Evolutionary conservation across 1,140 invertebrate species (phyloP).

Genomic region (Trichoplusia ni): DNA sequence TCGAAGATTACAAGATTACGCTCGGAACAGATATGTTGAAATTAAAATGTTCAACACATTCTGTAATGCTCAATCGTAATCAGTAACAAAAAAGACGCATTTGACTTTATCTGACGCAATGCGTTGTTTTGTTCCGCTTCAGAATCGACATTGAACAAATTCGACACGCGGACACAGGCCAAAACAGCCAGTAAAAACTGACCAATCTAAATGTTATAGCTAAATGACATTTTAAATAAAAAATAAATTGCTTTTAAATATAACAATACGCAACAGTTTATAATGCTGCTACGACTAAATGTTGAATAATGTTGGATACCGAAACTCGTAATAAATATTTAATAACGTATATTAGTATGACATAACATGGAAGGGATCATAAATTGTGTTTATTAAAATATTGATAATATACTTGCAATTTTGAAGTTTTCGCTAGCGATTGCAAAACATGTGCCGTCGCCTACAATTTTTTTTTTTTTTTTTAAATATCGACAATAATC

Average conservation of each 20-base stretch:
- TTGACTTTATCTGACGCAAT: slow-evolving; percentile 33
- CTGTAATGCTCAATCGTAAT: slow-evolving; percentile 7
- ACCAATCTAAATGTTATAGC: slow-evolving; percentile 40
- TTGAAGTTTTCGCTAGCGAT: too few relatives aligned
- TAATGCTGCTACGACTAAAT: slow-evolving; percentile 2
- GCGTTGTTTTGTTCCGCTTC: slow-evolving; percentile 45
- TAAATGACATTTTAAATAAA: slow-evolving; percentile 37
- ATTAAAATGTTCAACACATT: not conserved
- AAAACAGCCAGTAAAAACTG: slow-evolving; percentile 38
- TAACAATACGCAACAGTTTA: slow-evolving; percentile 11
- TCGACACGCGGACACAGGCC: slow-evolving; percentile 39
- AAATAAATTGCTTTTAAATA: slow-evolving; percentile 36
- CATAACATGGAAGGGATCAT: too few relatives aligned
- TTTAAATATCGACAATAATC: too few relatives aligned
- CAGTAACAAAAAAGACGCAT: slow-evolving; percentile 19
- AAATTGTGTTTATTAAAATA: too few relatives aligned
- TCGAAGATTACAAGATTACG: too few relatives aligned
- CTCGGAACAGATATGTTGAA: too few relatives aligned
- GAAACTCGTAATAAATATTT: not conserved
- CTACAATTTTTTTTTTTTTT: slow-evolving; percentile 37
- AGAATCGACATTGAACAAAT: slow-evolving; percentile 49
- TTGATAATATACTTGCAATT: too few relatives aligned
- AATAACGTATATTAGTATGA: too few relatives aligned
- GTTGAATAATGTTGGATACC: not conserved
- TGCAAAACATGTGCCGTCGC: too few relatives aligned